Conservation (phyloP, 2,797 vertebrate species). For the Antennarius maculatus region DNA sequence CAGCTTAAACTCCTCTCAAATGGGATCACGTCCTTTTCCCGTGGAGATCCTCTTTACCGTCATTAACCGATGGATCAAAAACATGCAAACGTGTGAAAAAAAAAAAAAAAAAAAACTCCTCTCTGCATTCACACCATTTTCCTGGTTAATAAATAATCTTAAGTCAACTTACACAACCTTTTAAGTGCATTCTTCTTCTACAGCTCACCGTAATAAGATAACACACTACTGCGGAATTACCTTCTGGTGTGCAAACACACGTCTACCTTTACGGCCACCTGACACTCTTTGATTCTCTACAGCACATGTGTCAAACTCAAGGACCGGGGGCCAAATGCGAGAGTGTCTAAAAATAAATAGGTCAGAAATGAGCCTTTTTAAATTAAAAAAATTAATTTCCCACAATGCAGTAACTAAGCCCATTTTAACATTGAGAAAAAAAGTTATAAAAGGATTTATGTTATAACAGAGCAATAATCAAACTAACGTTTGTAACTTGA, state of each 20-base stretch:
- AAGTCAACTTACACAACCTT: background rate
- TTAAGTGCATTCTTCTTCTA: conserved; percentile 1
- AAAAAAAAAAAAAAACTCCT: background rate
- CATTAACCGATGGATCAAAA: background rate
- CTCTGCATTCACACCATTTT: background rate
- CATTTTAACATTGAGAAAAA: too few relatives aligned
- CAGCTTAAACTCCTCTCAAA: conserved; percentile 17
- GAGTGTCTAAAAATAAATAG: too few relatives aligned
- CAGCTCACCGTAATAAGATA: background rate
- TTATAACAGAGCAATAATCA: too few relatives aligned
- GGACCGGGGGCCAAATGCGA: too few relatives aligned
- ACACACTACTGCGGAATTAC: conserved; percentile 1
- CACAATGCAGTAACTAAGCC: too few relatives aligned
- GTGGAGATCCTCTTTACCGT: background rate
- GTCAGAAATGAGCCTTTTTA: too few relatives aligned
- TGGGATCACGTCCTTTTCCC: background rate
- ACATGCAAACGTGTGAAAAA: background rate
- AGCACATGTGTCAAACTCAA: too few relatives aligned
- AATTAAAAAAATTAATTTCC: too few relatives aligned
- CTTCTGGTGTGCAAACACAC: conserved; percentile 15
- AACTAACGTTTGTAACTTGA: too few relatives aligned
- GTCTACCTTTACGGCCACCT: background rate
- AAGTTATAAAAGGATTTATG: too few relatives aligned
- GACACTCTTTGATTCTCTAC: background rate
- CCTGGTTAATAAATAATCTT: background rate